These are phyloP conservation scores for Eupithecia centaureata DNA, from an alignment of 2,888 invertebrate genomes.

Conservation along the genomic window DNA sequence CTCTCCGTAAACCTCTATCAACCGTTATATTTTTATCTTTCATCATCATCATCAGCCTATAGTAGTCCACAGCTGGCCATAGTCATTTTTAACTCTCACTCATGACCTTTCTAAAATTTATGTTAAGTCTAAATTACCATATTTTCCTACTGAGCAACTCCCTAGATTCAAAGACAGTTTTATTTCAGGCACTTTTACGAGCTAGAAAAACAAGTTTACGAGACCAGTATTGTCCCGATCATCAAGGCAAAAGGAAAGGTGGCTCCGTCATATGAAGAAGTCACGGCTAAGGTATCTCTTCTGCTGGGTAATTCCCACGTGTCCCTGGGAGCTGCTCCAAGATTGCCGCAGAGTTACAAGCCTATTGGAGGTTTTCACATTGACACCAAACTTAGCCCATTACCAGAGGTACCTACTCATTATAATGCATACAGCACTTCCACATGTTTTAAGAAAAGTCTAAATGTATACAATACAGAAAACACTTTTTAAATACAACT, in stretches of 20 bases:
- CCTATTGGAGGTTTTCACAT: constrained; percentile 67
- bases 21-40: too few relatives aligned
- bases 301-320: constrained; percentile 65
- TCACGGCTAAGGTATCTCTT: constrained; percentile 58
- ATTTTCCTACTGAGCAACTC: too few relatives aligned
- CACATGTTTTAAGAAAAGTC: too few relatives aligned
- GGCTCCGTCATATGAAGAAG: constrained; percentile 51
- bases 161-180: too few relatives aligned
- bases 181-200: constrained; percentile 31
- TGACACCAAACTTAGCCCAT: constrained; percentile 51
- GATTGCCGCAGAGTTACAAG: constrained; percentile 60
- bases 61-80: too few relatives aligned
- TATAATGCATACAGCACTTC: neutral
- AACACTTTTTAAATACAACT: too few relatives aligned
- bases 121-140: too few relatives aligned
- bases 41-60: too few relatives aligned
- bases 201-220: constrained; percentile 32
- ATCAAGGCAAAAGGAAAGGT: constrained; percentile 44
- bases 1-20: too few relatives aligned
- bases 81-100: too few relatives aligned
- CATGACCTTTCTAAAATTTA: too few relatives aligned
- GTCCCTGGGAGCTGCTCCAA: constrained; percentile 52
- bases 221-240: constrained; percentile 33
- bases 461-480: too few relatives aligned
- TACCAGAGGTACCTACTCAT: constrained; percentile 55